These are phyloP conservation scores for Pangasianodon gigas DNA, from an alignment of 2,113 vertebrate species.

Conservation along the genomic window DNA sequence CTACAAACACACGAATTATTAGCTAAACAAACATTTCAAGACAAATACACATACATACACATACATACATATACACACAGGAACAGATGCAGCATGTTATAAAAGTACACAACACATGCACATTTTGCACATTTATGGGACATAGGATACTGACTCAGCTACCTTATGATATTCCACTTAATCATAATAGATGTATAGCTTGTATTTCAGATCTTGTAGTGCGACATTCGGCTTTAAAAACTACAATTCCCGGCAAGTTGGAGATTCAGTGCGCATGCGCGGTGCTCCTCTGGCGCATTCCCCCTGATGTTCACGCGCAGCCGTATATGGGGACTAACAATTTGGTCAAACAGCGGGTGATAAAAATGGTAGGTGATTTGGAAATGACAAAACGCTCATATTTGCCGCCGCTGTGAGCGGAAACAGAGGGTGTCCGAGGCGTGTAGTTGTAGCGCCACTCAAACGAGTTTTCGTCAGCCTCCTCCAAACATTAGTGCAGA, in stretches of 20 bases:
- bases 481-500: constrained; percentile 54
- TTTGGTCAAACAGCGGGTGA: constrained; percentile 80
- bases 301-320: constrained; percentile 68
- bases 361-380: constrained; percentile 81
- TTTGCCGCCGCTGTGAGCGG: constrained; percentile 37
- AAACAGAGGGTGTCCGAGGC: constrained; percentile 34
- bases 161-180: background rate
- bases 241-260: constrained; percentile 52
- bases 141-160: background rate
- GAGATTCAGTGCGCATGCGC: constrained; percentile 51
- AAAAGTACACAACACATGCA: background rate
- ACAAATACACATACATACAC: background rate
- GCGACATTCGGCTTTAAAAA: background rate
- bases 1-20: background rate
- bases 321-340: constrained; percentile 72
- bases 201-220: background rate
- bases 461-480: constrained; percentile 47
- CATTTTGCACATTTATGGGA: background rate
- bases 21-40: background rate
- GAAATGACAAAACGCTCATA: constrained; percentile 66
- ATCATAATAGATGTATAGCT: background rate
- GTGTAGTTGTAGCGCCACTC: constrained; percentile 24
- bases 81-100: background rate
- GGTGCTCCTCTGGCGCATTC: constrained; percentile 60
- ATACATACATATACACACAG: background rate